Base-by-base conservation (phyloP, 2,113 vertebrate species). In the Aix galericulata region DNA sequence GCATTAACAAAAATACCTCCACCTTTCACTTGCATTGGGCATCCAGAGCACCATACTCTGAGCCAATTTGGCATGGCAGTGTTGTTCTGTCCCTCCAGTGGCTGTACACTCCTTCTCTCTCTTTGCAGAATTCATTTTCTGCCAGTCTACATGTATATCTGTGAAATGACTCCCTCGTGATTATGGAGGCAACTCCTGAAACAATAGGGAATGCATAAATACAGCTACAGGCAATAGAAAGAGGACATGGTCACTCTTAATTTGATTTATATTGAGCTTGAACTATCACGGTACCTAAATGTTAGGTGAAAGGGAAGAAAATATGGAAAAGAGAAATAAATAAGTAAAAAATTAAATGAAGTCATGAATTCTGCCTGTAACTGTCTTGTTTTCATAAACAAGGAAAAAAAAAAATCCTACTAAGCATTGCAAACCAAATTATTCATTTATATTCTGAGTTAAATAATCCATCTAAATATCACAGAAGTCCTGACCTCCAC, bases 1-100 rank as follows among this genome's bases (percentile, higher is more conserved):
- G 38, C 17, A 50, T 73, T 91, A 90, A 50, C 76, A 95, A 80
- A 29, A 38, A 55, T 36, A 55, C 17, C 34, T 88, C 69, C 44
- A 72, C 46, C 56, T 88, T 85, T 84, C 38, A 60, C 15, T 27
- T 77, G 17, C 17, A 16, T 25, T 38, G 2, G n/a, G 29, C 22
- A 50, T 75, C 29, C 21, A 56, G 11, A 55, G 23, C 13, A 86
- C 18, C 11, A 8, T 40, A n/a, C 26, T 66, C 22, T 1, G 2
- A 44, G 56, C 44, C 52, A 62, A 62, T 31, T 17, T 50, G 26
- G 9, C 23, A 15, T 11, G 17, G 23, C 20, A 81, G 16, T 32
- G 72, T 13, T 7, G 4, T 59, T 26, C 38, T 67, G 1, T 26
- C 3, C 27, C 11, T 34, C 64, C 56, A 11, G 26, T 1, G 6